Base-by-base conservation (phyloP, 2,113 vertebrate species). In the Salvelinus fontinalis region DNA sequence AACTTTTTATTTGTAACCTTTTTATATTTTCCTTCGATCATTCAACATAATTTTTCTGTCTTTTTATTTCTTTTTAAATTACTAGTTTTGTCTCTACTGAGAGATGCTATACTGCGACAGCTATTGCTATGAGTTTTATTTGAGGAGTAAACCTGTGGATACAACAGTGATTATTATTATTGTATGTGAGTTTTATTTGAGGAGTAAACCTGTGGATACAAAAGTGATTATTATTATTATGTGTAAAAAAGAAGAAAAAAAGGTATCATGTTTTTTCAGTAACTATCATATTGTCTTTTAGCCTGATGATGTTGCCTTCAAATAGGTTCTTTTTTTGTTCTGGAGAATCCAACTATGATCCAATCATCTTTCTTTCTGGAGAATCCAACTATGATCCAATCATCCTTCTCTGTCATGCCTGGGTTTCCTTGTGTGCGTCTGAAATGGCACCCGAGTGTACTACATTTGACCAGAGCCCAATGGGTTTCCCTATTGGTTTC, bases 291-390 rank as follows among this genome's bases (percentile, higher is more conserved):
- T 94, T 79, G 94, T 96, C 94, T 94, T 82, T 92, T 89, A 92
- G 20, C 34, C 92, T 92, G 94, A 94, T 94, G 92, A 94, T 93
- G 85, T 95, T 95, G 94, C 95, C 94, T 96, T 96, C 94, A 81
- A 93, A 93, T 95, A 93, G 93, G 93, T 94, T 91, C 85, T 65
- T 71, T 70, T 77, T 81, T 18, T 74, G 60, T 83, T 84, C 90
- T 93, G 91, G 92, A 92, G 89, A 94, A 95, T 78, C 73, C 57
- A 83, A 75, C 70, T 67, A 70, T 68, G 67, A 54, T 72, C 92
- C 93, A 24, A 24, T 24, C 24, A 24, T 24, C 24, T 24, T 24
- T 24, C 24, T 24, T 24, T 24, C 24, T 24, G 24, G 24, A 24
- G 24, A 24, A 24, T 24, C 24, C 24, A 24, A 24, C 24, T 24